Base-by-base conservation (phyloP, 2,888 invertebrate species). In the Parochlus steinenii region DNA sequence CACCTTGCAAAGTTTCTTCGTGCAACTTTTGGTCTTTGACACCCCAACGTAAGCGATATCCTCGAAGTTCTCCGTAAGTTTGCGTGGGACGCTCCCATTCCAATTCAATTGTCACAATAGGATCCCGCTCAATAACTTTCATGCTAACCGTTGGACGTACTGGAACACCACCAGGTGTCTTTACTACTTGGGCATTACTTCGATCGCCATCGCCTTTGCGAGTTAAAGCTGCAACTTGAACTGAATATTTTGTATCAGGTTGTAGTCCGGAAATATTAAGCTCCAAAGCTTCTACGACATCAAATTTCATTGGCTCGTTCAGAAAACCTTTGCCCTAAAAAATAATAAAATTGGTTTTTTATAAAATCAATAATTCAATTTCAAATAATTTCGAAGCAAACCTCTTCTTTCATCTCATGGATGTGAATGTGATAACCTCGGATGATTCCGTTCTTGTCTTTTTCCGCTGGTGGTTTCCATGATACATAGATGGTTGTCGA, bases 401-500 rank as follows among this genome's bases (percentile, higher is more conserved):
- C 86, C 71, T 83, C 81, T 53, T 82, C 79, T 51, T 78, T 73
- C 30, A 82, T 71, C 65, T 90, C 89, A 57, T 90, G 89, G 2
- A 89, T 81, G 55, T 92, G 87, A 38, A 98, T 85, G 56, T 95
- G 93, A 62, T 95, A 98, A 17, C 95, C 95, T 40, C 92, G 71
- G 46, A 98, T 92, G 45, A 93, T 80, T 30, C 95, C 95, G 54
- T 95, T 90, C 42, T 85, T 76, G 49, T 93, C 90, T 50, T 85
- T 83, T 46, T 81, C 78, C 40, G 72, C 69, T 0, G 97, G 98
- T 6, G 89, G 82, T 52, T 86, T 81, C 98, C 98, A 98, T 41
- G 77, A 74, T 33, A 97, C 89, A 56, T 79, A 79, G 45, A 97
- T 78, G 23, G 92, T 76, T n/a, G 95, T 93, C 2, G 97, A 95